Evolutionary conservation across 2,888 invertebrate genomes (phyloP).

Genomic region (Zaprionus lineosus): DNA sequence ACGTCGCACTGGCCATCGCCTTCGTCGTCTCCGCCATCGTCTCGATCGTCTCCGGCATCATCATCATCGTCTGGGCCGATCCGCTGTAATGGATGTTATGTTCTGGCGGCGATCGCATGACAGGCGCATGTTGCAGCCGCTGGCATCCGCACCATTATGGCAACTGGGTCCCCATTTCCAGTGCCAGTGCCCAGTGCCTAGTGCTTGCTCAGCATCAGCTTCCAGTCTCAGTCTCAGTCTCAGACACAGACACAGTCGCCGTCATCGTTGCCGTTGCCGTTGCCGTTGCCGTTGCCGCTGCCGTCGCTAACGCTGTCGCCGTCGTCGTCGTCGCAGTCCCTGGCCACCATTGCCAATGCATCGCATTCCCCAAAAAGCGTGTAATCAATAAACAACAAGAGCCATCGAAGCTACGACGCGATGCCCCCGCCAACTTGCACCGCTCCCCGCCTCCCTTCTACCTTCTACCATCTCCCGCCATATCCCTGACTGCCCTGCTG

Average conservation of each 20-base stretch:
- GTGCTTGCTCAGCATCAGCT: no score
- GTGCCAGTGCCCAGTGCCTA: no score
- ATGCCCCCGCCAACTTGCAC: slow-evolving; percentile 49
- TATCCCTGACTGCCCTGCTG: slow-evolving; percentile 12
- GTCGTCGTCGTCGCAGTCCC: no score
- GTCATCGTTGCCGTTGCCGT: no score
- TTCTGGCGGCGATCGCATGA: slow-evolving; percentile 79
- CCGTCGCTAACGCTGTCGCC: no score
- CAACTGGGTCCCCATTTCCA: slow-evolving; percentile 32
- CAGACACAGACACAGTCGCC: no score
- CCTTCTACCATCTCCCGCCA: background rate
- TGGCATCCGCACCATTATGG: slow-evolving; percentile 80
- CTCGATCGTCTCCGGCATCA: slow-evolving; percentile 31
- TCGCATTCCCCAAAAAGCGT: slow-evolving; percentile 80
- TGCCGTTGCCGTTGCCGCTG: no score
- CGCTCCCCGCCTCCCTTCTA: slow-evolving; percentile 5
- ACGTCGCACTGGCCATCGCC: slow-evolving; percentile 46
- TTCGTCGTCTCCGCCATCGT: slow-evolving; percentile 25
- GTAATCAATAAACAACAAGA: slow-evolving; percentile 81
- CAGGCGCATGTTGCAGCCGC: slow-evolving; percentile 79
- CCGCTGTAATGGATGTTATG: slow-evolving; percentile 78
- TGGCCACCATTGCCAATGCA: slow-evolving; percentile 61
- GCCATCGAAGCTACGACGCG: slow-evolving; percentile 72
- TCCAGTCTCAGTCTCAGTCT: background rate
- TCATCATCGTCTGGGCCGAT: slow-evolving; percentile 29